These are phyloP conservation scores for Agrypnia vestita DNA, from an alignment of 1,140 invertebrate species.

Conservation along the genomic window DNA sequence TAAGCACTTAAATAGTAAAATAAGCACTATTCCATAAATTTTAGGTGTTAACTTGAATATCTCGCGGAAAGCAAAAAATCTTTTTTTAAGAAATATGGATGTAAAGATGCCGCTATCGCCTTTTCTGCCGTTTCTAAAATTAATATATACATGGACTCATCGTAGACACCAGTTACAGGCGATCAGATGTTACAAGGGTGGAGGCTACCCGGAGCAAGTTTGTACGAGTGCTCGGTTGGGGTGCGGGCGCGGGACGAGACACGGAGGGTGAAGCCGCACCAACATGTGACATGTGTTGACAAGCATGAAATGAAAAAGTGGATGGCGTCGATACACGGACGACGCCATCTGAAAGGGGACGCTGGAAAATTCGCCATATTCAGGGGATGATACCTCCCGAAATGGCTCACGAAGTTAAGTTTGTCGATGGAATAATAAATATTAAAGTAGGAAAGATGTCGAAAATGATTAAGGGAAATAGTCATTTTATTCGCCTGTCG, in stretches of 20 bases:
- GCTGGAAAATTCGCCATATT: constrained; percentile 6
- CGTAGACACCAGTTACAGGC: constrained; percentile 24
- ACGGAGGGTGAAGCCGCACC: constrained; percentile 39
- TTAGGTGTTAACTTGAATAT: too few species aligned
- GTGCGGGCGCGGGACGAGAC: not conserved
- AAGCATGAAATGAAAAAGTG: constrained; percentile 62
- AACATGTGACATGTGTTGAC: constrained; percentile 61
- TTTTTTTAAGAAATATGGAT: too few species aligned
- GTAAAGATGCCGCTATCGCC: too few species aligned
- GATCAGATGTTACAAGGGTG: constrained; percentile 34
- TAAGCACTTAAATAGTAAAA: too few species aligned
- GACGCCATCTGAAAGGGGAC: not conserved
- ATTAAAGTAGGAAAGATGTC: constrained; percentile 55
- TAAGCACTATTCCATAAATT: too few species aligned
- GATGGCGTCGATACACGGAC: constrained; percentile 56
- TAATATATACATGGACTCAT: constrained; percentile 39
- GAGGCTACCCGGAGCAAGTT: constrained; percentile 9
- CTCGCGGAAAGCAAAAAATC: too few species aligned
- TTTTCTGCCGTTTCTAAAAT: not conserved
- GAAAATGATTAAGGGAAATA: constrained; percentile 16
- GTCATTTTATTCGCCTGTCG: not conserved
- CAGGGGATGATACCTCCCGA: not conserved
- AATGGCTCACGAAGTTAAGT: constrained; percentile 30
- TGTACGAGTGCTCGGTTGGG: constrained; percentile 15
- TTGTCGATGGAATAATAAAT: constrained; percentile 60